Percentiles rank a stretch among this genome's conserved stretches.
Evolutionary conservation across 2,797 vertebrate genomes (phyloP).

Genomic region (Spinibarbus caldwelli): DNA sequence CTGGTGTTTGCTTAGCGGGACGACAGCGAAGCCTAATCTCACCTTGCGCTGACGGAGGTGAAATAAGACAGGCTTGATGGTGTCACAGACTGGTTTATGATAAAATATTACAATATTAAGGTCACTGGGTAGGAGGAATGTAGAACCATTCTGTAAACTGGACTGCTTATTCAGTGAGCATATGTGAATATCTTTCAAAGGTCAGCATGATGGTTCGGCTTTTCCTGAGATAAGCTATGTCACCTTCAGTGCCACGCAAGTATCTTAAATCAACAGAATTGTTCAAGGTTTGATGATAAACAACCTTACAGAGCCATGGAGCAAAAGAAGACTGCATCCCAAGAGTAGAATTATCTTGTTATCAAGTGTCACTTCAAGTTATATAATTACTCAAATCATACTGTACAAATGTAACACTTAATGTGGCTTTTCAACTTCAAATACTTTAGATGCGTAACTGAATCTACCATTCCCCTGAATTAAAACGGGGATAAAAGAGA

Average conservation of each 20-base stretch:
- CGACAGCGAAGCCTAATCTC: not conserved
- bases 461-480: not conserved
- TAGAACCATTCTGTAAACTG: not conserved
- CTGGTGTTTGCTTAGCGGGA: conserved; percentile 26
- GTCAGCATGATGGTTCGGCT: not conserved
- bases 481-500: not conserved
- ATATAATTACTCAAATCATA: conserved; percentile 44
- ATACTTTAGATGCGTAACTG: not conserved
- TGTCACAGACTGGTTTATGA: conserved; percentile 29
- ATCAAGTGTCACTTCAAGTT: conserved; percentile 43
- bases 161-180: conserved; percentile 5
- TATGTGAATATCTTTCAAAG: conserved; percentile 11
- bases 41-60: not conserved
- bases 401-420: not conserved
- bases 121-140: not conserved
- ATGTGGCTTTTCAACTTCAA: not conserved
- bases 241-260: not conserved
- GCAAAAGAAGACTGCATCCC: conserved; percentile 7
- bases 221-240: not conserved
- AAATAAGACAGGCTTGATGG: conserved; percentile 28
- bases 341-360: conserved; percentile 43
- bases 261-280: conserved; percentile 19
- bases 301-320: not conserved
- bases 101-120: conserved; percentile 23
- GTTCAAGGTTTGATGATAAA: conserved; percentile 28